Evolutionary conservation across 2,888 invertebrate genomes (phyloP), one percentile per base, ranked within the genome.

Genomic region (Mythimna lalbum): DNA sequence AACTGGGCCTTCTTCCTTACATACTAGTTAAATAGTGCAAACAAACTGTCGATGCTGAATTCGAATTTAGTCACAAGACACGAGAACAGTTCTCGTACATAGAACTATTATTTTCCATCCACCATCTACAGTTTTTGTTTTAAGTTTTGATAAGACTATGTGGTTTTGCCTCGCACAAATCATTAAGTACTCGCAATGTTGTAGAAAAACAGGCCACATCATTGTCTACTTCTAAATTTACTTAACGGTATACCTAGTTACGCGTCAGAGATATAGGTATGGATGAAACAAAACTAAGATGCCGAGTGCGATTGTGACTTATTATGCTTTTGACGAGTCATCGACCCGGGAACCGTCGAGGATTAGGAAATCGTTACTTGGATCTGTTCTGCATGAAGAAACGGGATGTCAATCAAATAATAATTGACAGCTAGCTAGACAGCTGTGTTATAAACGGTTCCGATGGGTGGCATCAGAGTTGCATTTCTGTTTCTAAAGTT

Each of bases 311-410:
- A 91, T 90, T 92, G 90, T 89, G 88, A 89, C 89, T 90, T 91
- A 90, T 86, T 88, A 88, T 86, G 80, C 79, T 85, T 85, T 86
- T 74, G 80, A 87, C 76, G 86, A 91, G 95, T 94, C 95, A 93
- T 92, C 90, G 94, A 94, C 94, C 95, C 87, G 87, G 85, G 86
- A 86, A 86, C 87, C 75, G 76, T 84, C 80, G 83, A 88, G 86
- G 87, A 90, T 91, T 93, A 92, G 91, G 91, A 92, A 93, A 91
- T 90, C 83, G 90, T 91, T 89, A 91, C 88, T 89, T 89, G 76
- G 83, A 88, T 88, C 86, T 86, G 86, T 88, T 87, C 87, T 87
- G 86, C 81, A 77, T 84, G 84, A 89, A 83, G 84, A 86, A 80
- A 82, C 85, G 82, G 82, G 81, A 84, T 81, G 84, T 86, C 80